These are phyloP conservation scores for Bombylius discolor DNA, from an alignment of 2,888 invertebrate genomes.

Conservation along the genomic window DNA sequence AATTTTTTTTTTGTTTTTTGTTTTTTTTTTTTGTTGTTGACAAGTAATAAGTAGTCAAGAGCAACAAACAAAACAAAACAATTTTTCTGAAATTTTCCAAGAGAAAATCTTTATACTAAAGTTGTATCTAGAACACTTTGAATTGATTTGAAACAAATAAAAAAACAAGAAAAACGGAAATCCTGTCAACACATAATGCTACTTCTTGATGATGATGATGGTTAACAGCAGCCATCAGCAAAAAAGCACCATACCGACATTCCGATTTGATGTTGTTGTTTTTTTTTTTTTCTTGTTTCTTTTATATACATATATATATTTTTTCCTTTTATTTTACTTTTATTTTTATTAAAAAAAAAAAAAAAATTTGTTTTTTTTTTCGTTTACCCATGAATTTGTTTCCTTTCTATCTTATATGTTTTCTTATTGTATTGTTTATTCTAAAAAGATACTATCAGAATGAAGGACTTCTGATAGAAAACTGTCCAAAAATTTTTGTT, in stretches of 20 bases:
- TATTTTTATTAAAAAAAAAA: not conserved
- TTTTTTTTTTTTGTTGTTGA: no score
- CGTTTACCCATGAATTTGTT: not conserved
- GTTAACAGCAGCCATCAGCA: not conserved
- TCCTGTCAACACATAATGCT: not conserved
- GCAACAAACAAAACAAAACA: no score
- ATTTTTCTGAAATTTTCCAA: no score
- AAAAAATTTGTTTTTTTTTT: not conserved
- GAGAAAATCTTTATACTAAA: no score
- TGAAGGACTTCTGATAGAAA: conserved; percentile 37
- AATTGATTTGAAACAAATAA: no score
- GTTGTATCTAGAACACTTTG: no score
- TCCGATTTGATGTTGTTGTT: not conserved
- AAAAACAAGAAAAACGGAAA: not conserved
- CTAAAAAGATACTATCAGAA: conserved; percentile 30
- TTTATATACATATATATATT: not conserved
- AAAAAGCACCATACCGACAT: not conserved
- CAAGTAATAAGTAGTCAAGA: no score
- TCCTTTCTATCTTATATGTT: not conserved
- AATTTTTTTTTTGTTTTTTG: no score
- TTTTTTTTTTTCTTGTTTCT: not conserved
- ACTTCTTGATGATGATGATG: not conserved
- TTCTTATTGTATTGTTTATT: conserved; percentile 15
- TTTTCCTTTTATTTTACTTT: not conserved
- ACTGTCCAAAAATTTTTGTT: conserved; percentile 32